Percentiles rank a stretch among this genome's conserved stretches.
phyloP scores from a whole-genome alignment of 2,888 invertebrate genomes.

The Amblyjoppa proteus region DNA sequence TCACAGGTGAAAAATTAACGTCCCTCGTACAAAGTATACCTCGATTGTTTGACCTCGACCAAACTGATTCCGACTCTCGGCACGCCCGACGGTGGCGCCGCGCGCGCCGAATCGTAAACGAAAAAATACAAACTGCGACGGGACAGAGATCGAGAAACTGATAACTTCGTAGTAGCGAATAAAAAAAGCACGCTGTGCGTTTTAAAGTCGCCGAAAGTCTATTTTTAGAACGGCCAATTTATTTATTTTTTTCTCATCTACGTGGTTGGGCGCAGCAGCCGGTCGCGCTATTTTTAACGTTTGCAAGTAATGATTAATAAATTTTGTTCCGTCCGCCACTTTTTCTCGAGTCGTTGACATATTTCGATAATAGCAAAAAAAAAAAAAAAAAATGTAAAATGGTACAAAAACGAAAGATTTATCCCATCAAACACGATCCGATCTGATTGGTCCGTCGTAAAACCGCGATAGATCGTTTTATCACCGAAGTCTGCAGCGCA shows the following conservation, averaged over 20 bases:
- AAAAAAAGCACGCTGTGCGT: background rate
- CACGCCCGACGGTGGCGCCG: background rate
- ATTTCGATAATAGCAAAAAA: too few species aligned
- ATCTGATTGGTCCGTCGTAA: too few species aligned
- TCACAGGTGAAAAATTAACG: too few species aligned
- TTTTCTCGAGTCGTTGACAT: too few species aligned
- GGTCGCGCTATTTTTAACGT: background rate
- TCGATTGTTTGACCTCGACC: background rate
- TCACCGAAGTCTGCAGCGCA: background rate
- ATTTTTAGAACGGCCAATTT: background rate
- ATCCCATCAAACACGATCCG: too few species aligned
- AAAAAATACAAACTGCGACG: constrained; percentile 12
- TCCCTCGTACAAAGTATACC: background rate
- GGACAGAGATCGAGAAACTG: constrained; percentile 3
- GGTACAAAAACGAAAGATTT: too few species aligned
- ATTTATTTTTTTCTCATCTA: background rate
- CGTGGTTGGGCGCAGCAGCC: background rate
- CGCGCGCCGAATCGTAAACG: constrained; percentile 25
- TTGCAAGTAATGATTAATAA: background rate
- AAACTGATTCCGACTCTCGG: background rate
- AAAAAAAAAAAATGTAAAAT: too few species aligned
- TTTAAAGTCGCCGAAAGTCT: background rate
- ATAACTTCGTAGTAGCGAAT: background rate
- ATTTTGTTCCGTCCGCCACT: background rate
- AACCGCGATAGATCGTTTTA: too few species aligned